phyloP scores from a whole-genome alignment of 1,140 invertebrate genomes.

The Bombus affinis region DNA sequence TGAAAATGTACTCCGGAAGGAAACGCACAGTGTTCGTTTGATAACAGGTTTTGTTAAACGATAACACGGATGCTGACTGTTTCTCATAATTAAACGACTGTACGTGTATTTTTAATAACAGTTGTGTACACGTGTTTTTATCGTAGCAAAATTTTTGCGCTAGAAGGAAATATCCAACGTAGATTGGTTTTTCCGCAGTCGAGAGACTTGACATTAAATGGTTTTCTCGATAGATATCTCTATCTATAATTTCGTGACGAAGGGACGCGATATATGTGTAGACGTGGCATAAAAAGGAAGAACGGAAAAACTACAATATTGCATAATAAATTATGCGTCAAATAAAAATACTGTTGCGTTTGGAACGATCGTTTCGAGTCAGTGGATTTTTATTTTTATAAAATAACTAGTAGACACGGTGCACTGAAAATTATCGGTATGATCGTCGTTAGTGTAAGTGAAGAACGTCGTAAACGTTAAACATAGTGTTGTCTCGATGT shows the following conservation, averaged over 20 bases:
- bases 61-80: neutral
- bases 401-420: neutral
- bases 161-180: too few species aligned
- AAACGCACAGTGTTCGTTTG: neutral
- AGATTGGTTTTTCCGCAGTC: too few species aligned
- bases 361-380: constrained; percentile 3
- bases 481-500: neutral
- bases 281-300: neutral
- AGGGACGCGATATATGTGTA: neutral
- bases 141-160: neutral
- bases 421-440: constrained; percentile 11
- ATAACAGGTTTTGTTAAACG: constrained; percentile 4
- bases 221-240: neutral
- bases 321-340: neutral
- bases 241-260: neutral
- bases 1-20: neutral
- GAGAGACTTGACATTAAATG: neutral
- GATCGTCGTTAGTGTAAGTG: too few species aligned
- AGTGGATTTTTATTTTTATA: constrained; percentile 31
- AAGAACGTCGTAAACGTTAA: neutral
- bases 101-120: neutral
- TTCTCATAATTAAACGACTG: neutral
- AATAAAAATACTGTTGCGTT: constrained; percentile 21
- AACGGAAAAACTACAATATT: too few species aligned
- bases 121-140: neutral